Conservation (phyloP, 1,140 invertebrate species). For the Papilio polyxenes region DNA sequence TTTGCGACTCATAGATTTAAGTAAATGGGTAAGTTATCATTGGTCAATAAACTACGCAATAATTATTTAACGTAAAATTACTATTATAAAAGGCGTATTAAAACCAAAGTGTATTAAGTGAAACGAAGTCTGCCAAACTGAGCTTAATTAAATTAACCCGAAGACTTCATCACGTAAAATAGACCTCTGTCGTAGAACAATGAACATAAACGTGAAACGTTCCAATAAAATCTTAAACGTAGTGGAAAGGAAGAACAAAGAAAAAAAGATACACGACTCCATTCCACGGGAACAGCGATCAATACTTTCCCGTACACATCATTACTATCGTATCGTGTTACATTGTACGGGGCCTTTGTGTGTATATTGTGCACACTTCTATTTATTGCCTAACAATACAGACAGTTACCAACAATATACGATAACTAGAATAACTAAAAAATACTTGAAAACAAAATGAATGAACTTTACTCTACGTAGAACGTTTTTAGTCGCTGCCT, state of each 20-base stretch:
- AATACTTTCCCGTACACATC: constrained; percentile 15
- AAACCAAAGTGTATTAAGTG: background rate
- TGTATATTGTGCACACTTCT: background rate
- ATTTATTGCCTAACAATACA: background rate
- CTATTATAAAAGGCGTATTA: background rate
- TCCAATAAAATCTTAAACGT: constrained; percentile 20
- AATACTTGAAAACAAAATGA: too few relatives aligned
- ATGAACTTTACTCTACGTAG: too few relatives aligned
- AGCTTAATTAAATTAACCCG: background rate
- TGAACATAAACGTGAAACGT: constrained; percentile 19
- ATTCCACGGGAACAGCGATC: constrained; percentile 6
- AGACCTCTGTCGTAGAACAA: background rate
- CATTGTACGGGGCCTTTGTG: background rate
- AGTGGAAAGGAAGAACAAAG: background rate
- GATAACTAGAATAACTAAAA: background rate
- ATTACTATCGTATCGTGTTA: constrained; percentile 26
- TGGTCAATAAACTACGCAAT: too few relatives aligned
- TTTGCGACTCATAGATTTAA: too few relatives aligned
- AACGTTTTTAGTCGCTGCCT: too few relatives aligned
- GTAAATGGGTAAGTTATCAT: too few relatives aligned
- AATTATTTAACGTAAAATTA: too few relatives aligned
- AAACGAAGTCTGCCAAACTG: background rate
- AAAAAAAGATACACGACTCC: constrained; percentile 16
- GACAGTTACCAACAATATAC: background rate
- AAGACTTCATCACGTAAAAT: constrained; percentile 7